phyloP scores from a whole-genome alignment of 1,140 invertebrate genomes.

The Drosophila mayri region DNA sequence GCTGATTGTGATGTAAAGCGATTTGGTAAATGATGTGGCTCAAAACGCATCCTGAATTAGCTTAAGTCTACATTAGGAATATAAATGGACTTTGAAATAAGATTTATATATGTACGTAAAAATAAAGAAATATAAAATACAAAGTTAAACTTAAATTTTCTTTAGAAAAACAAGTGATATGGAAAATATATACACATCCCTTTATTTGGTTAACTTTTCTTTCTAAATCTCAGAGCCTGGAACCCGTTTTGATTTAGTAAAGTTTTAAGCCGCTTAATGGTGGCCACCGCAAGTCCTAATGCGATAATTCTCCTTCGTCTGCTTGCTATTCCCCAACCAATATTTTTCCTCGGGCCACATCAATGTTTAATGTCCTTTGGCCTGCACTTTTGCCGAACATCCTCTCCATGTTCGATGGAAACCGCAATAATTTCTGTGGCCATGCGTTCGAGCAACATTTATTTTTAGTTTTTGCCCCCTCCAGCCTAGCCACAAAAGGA shows the following conservation, averaged over 20 bases:
- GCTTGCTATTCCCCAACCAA: background rate
- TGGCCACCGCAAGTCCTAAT: slow-evolving; percentile 34
- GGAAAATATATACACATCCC: background rate
- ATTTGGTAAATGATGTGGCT: slow-evolving; percentile 38
- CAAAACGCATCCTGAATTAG: slow-evolving; percentile 6
- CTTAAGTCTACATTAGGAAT: background rate
- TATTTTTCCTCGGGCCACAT: slow-evolving; percentile 32
- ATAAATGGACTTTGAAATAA: background rate
- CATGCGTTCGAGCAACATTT: slow-evolving; percentile 55
- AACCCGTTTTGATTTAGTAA: slow-evolving; percentile 31
- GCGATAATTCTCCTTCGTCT: slow-evolving; percentile 22
- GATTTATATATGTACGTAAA: background rate
- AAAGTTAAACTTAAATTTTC: background rate
- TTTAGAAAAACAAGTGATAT: background rate
- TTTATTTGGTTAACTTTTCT: background rate
- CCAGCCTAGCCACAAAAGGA: slow-evolving; percentile 51
- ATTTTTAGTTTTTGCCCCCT: slow-evolving; percentile 61
- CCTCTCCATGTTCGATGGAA: slow-evolving; percentile 45
- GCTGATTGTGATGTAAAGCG: slow-evolving; percentile 14
- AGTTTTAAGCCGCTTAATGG: slow-evolving; percentile 52
- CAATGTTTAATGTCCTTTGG: slow-evolving; percentile 62
- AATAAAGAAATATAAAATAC: background rate
- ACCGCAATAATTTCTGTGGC: slow-evolving; percentile 75
- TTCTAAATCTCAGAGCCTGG: background rate
- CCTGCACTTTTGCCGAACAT: slow-evolving; percentile 27